These are phyloP conservation scores for Tinamus major DNA, from an alignment of 2,797 vertebrate species.

Conservation along the genomic window DNA sequence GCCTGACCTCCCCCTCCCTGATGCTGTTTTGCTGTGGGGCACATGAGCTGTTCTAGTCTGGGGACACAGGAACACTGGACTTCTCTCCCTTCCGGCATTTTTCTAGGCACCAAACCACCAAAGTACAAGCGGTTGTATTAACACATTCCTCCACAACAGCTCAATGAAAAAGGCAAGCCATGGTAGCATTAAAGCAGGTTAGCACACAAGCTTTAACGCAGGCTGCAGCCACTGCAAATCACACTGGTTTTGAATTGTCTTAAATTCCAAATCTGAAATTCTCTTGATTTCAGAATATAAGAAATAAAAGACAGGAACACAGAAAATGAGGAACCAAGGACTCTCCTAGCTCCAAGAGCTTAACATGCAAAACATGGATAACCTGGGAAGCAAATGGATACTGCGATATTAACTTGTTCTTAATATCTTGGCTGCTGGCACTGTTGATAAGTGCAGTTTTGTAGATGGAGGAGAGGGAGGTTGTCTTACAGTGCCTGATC, in stretches of 20 bases:
- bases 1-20: not conserved
- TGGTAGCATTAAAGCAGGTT: not conserved
- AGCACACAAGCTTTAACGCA: no score
- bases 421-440: not conserved
- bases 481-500: not conserved
- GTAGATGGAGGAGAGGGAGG: not conserved
- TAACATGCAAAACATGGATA: not conserved
- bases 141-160: no score
- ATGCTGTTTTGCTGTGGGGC: not conserved
- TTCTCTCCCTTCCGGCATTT: not conserved
- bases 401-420: not conserved
- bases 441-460: not conserved
- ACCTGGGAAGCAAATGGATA: not conserved
- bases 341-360: no score
- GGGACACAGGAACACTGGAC: not conserved
- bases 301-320: not conserved
- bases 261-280: not conserved
- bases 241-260: not conserved
- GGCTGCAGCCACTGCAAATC: not conserved
- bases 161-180: not conserved
- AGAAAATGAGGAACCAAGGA: not conserved
- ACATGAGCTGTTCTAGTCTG: not conserved
- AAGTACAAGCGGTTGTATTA: not conserved
- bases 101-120: no score
- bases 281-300: not conserved